phyloP scores from a whole-genome alignment of 2,888 invertebrate species.

The Apamea sordens region DNA sequence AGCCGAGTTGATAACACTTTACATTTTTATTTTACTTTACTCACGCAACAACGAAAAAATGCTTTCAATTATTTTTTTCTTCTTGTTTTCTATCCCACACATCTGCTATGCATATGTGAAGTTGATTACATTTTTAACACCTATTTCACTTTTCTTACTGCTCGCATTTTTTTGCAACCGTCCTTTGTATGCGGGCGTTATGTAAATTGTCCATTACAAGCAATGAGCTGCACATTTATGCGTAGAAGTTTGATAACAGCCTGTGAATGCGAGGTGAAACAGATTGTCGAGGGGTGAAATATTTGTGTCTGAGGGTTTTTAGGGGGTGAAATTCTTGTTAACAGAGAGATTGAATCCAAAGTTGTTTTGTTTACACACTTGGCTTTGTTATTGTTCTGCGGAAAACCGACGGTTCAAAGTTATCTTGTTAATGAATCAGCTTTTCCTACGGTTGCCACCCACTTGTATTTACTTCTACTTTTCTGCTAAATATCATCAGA shows the following conservation, averaged over 20 bases:
- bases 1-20: conserved; percentile 30
- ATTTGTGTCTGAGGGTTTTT: conserved; percentile 9
- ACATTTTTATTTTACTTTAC: conserved; percentile 24
- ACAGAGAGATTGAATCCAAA: conserved; percentile 31
- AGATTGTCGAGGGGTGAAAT: conserved; percentile 40
- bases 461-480: background rate
- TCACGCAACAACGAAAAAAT: conserved; percentile 14
- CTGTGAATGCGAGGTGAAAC: conserved; percentile 37
- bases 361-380: conserved; percentile 25
- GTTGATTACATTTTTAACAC: conserved; percentile 61
- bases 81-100: conserved; percentile 22
- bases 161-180: conserved; percentile 51
- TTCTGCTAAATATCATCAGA: background rate
- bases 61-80: conserved; percentile 19
- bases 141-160: conserved; percentile 35
- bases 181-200: conserved; percentile 64
- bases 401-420: conserved; percentile 6
- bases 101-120: conserved; percentile 42
- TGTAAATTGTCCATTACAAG: conserved; percentile 70
- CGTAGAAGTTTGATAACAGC: conserved; percentile 64
- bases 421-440: conserved; percentile 22
- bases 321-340: conserved; percentile 38
- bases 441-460: background rate
- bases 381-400: conserved; percentile 11
- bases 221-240: conserved; percentile 67